Percentiles rank a stretch among this genome's conserved stretches.
phyloP scores from a whole-genome alignment of 2,797 vertebrate species.

The Sebastes trivittatus region DNA sequence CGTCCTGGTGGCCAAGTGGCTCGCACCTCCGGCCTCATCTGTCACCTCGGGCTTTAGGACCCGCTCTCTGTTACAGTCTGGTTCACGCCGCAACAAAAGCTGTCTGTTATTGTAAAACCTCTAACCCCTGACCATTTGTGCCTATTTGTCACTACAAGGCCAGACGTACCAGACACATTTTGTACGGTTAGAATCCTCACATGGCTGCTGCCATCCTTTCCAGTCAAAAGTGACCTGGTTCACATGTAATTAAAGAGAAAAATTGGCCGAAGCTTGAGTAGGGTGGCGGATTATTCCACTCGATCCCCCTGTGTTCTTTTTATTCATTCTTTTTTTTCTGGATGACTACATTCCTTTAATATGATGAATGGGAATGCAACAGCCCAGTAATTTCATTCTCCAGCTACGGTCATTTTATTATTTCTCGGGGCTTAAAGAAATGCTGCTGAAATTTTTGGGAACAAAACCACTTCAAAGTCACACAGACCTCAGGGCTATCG shows the following conservation, averaged over 20 bases:
- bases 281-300: constrained; percentile 67
- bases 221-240: constrained; percentile 48
- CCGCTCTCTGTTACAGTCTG: constrained; percentile 48
- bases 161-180: constrained; percentile 38
- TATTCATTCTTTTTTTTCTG: constrained; percentile 62
- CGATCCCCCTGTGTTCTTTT: constrained; percentile 54
- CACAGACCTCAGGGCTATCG: constrained; percentile 44
- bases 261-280: constrained; percentile 50
- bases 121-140: constrained; percentile 72
- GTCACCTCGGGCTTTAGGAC: constrained; percentile 67
- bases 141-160: constrained; percentile 37
- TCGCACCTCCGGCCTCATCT: constrained; percentile 70
- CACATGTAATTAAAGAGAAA: constrained; percentile 69
- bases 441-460: constrained; percentile 25
- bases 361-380: constrained; percentile 69
- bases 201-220: constrained; percentile 17
- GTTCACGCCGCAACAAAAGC: constrained; percentile 51
- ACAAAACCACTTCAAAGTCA: constrained; percentile 64
- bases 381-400: constrained; percentile 66
- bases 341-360: constrained; percentile 71
- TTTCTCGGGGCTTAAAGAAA: constrained; percentile 55
- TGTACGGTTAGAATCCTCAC: constrained; percentile 15
- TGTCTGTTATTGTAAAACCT: constrained; percentile 60
- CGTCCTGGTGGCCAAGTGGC: constrained; percentile 66
- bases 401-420: constrained; percentile 53